Conservation (phyloP, 2,113 vertebrate genomes). For the Murina feae region DNA sequence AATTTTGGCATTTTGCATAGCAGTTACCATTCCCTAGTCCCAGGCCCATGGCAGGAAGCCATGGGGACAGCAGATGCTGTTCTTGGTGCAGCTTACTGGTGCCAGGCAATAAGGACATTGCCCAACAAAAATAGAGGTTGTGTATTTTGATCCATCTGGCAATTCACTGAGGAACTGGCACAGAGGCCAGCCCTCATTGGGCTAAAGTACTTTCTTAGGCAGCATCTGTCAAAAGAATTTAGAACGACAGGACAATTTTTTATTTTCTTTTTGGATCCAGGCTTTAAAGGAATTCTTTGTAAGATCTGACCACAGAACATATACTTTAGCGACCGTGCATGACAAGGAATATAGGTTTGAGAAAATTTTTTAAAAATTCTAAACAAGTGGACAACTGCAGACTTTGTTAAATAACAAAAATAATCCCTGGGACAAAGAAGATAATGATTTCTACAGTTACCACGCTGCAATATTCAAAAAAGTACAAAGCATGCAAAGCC, state of each 20-base stretch:
- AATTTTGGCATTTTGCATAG: not conserved
- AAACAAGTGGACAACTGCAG: not conserved
- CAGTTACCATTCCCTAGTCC: not conserved
- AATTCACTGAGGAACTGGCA: not conserved
- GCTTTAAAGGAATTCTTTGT: not conserved
- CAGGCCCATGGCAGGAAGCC: not conserved
- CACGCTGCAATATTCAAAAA: not conserved
- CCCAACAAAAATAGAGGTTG: not conserved
- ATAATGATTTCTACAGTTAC: not conserved
- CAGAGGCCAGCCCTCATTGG: not conserved
- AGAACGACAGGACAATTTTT: not conserved
- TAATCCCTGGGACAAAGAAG: not conserved
- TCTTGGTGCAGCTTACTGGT: not conserved
- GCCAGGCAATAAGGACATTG: not conserved
- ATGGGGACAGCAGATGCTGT: not conserved
- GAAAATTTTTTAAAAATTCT: not conserved
- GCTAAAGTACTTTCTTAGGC: not conserved
- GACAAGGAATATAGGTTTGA: not conserved
- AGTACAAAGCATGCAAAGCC: not conserved
- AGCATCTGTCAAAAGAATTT: conserved; percentile 9
- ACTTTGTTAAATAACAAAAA: not conserved
- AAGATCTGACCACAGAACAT: not conserved
- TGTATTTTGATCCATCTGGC: not conserved
- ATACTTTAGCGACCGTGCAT: not conserved
- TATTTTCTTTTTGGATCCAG: not conserved